phyloP scores from a whole-genome alignment of 2,888 invertebrate genomes.

The Pterostichus madidus region DNA sequence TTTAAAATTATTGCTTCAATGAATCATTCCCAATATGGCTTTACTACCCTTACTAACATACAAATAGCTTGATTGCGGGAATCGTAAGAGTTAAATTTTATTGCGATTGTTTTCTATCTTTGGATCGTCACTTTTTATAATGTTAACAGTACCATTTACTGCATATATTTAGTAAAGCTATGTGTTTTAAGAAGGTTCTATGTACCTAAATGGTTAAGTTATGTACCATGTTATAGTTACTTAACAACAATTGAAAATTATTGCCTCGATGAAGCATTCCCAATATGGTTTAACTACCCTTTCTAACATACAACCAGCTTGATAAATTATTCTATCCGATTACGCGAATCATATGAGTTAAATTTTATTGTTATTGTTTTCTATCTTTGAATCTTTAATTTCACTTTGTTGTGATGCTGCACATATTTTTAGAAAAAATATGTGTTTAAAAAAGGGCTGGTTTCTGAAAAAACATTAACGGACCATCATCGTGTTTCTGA shows the following conservation, averaged over 20 bases:
- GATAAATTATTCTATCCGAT: no score
- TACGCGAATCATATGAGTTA: neutral
- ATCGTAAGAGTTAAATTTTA: slow-evolving; percentile 5
- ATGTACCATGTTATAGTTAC: slow-evolving; percentile 7
- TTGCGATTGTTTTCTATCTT: slow-evolving; percentile 15
- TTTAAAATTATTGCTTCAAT: slow-evolving; percentile 3
- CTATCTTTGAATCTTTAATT: neutral
- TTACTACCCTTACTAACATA: slow-evolving; percentile 39
- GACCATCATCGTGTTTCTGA: no score
- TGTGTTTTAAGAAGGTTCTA: no score
- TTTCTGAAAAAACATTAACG: no score
- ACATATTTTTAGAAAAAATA: no score
- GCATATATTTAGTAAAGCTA: no score
- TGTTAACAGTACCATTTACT: no score
- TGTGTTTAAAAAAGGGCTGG: no score
- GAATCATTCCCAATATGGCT: slow-evolving; percentile 25
- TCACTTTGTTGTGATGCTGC: neutral
- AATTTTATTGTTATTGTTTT: slow-evolving; percentile 29
- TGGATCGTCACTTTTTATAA: neutral
- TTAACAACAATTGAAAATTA: slow-evolving; percentile 22
- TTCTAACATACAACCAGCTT: slow-evolving; percentile 26
- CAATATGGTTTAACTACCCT: slow-evolving; percentile 24
- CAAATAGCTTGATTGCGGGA: slow-evolving; percentile 1
- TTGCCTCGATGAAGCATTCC: slow-evolving; percentile 7
- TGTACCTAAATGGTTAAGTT: neutral